Evolutionary conservation across 2,113 vertebrate species (phyloP).

Genomic region (Sialia sialis): DNA sequence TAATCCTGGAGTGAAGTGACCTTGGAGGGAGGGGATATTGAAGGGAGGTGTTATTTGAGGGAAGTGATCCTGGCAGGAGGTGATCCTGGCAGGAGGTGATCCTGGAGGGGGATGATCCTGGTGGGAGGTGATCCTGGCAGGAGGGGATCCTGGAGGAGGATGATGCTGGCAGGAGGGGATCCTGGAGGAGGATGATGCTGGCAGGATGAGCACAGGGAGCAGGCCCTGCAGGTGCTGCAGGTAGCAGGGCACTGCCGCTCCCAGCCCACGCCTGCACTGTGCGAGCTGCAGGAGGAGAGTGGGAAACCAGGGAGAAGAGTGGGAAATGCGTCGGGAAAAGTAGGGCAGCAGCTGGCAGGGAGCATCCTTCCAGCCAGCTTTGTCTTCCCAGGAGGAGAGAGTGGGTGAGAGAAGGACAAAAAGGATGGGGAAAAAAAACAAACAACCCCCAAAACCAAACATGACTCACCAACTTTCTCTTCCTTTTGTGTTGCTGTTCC

Average conservation of each 20-base stretch:
- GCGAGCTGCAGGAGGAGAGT: background rate
- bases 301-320: background rate
- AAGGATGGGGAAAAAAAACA: rapidly evolving
- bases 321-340: background rate
- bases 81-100: too few relatives aligned
- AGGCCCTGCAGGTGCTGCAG: rapidly evolving
- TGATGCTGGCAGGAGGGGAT: too few relatives aligned
- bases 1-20: too few relatives aligned
- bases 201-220: too few relatives aligned
- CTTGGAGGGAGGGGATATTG: too few relatives aligned
- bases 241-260: background rate
- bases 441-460: background rate
- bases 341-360: constrained; percentile 35
- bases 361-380: background rate
- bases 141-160: too few relatives aligned
- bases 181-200: too few relatives aligned
- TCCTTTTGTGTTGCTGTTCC: background rate
- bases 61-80: too few relatives aligned
- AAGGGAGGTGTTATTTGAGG: too few relatives aligned
- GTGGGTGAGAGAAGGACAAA: background rate
- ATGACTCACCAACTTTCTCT: too few relatives aligned
- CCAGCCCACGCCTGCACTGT: background rate
- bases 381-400: background rate
- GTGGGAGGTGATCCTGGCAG: too few relatives aligned
- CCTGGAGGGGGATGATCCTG: too few relatives aligned